Evolutionary conservation across 2,113 vertebrate species (phyloP).

Genomic region (Aplodontia rufa): DNA sequence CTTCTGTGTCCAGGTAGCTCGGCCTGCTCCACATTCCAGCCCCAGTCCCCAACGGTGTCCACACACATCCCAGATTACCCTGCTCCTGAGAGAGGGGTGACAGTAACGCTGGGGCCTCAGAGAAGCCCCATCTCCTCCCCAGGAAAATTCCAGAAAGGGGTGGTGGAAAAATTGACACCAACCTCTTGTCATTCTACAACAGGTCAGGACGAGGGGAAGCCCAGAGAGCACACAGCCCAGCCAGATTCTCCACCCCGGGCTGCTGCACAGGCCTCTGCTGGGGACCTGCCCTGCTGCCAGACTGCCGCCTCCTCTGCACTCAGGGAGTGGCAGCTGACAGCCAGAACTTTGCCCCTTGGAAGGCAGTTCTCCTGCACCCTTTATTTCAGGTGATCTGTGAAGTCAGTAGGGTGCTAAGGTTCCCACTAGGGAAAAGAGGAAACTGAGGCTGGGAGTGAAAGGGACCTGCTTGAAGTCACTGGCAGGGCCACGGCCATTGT

Average conservation of each 20-base stretch:
- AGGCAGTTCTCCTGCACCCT: neutral
- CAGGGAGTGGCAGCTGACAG: constrained; percentile 34
- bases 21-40: too few species aligned
- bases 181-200: constrained; percentile 9
- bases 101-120: neutral
- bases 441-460: neutral
- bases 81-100: neutral
- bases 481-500: neutral
- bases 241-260: neutral
- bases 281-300: neutral
- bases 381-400: constrained; percentile 36
- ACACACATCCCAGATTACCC: rapidly evolving
- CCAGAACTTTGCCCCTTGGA: constrained; percentile 64
- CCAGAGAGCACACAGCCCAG: neutral
- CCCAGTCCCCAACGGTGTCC: neutral
- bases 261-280: neutral
- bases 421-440: neutral
- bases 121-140: neutral
- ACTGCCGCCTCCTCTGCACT: neutral
- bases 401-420: neutral
- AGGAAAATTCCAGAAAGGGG: neutral
- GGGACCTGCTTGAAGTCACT: neutral
- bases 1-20: neutral
- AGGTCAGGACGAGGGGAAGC: neutral
- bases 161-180: neutral